Base-by-base conservation (phyloP, 2,797 vertebrate species). In the Lemur catta region DNA sequence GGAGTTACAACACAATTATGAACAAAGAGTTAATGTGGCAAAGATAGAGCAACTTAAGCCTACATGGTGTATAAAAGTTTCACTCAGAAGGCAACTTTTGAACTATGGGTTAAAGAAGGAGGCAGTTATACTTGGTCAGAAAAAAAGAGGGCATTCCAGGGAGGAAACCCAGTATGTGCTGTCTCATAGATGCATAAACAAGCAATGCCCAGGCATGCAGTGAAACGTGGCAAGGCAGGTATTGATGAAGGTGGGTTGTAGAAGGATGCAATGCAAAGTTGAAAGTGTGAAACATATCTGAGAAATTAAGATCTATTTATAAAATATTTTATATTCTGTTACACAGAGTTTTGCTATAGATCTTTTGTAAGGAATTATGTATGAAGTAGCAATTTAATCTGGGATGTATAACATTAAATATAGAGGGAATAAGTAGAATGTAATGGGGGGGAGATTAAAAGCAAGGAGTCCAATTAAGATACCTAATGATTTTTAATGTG, bases 141-240 rank as follows among this genome's bases (percentile, higher is more conserved):
- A 35, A 41, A 55, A 52, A 87, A 38, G 15, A 33, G 12, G 9
- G 35, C 11, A 65, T 72, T 92, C 1, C 20, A 46, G 35, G 89
- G 85, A 52, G 63, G 91, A 72, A 2, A 65, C 18, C 63, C 9
- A n/a, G 15, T 26, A 30, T 20, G 17, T 79, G 33, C 67, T 81
- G 46, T 43, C 22, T 35, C 63, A 76, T 0, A 17, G 13, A 38
- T 10, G 33, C 13, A 14, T 13, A 72, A 57, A 46, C 33, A 72
- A 85, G 4, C 30, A n/a, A 48, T 11, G 1, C 0, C 1, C 1
- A 50, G 24, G 20, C 3, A 24, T n/a, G 8, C 5, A 46, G 1
- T 67, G 11, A 35, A 38, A 35, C 4, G 9, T 24, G 12, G 18
- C 14, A 57, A 48, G 12, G 10, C 28, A 69, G 33, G 2, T 28